Conservation (phyloP, 2,113 vertebrate genomes). For the Colistium nudipinnis region DNA sequence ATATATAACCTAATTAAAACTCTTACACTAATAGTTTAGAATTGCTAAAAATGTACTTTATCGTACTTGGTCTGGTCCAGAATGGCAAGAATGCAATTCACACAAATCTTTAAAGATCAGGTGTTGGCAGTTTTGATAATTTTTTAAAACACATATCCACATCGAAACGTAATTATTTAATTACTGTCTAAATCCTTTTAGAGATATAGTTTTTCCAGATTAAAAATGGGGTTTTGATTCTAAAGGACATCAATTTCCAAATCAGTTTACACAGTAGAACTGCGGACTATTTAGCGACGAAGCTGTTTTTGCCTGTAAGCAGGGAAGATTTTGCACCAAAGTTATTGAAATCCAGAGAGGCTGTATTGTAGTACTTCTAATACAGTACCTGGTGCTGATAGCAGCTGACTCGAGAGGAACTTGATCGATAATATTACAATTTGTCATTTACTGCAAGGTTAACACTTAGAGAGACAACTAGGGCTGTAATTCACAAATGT, state of each 20-base stretch:
- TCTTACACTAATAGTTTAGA: not conserved
- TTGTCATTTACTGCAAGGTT: slow-evolving; percentile 4
- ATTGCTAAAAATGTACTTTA: slow-evolving; percentile 16
- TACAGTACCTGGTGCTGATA: slow-evolving; percentile 56
- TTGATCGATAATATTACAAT: not conserved
- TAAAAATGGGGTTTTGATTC: slow-evolving; percentile 1
- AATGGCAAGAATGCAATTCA: slow-evolving; percentile 49
- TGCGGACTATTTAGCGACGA: slow-evolving; percentile 19
- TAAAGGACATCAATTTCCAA: slow-evolving; percentile 25
- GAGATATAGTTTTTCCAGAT: slow-evolving; percentile 10
- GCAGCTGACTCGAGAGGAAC: slow-evolving; percentile 14
- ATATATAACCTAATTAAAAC: too few species aligned
- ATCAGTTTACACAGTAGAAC: not conserved
- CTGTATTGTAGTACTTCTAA: slow-evolving; percentile 42
- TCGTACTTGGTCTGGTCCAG: not conserved
- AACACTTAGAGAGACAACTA: slow-evolving; percentile 12
- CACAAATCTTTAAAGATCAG: slow-evolving; percentile 34
- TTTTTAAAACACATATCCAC: not conserved
- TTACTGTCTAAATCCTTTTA: not conserved
- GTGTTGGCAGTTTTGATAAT: slow-evolving; percentile 5
- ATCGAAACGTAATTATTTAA: not conserved
- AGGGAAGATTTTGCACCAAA: slow-evolving; percentile 56
- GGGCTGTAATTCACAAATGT: slow-evolving; percentile 22
- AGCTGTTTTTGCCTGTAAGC: slow-evolving; percentile 26
- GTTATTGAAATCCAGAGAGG: slow-evolving; percentile 65